Conservation (phyloP, 30 jellyfish, hydroid and myxozoan genomes). For the Hydractinia echinata region DNA sequence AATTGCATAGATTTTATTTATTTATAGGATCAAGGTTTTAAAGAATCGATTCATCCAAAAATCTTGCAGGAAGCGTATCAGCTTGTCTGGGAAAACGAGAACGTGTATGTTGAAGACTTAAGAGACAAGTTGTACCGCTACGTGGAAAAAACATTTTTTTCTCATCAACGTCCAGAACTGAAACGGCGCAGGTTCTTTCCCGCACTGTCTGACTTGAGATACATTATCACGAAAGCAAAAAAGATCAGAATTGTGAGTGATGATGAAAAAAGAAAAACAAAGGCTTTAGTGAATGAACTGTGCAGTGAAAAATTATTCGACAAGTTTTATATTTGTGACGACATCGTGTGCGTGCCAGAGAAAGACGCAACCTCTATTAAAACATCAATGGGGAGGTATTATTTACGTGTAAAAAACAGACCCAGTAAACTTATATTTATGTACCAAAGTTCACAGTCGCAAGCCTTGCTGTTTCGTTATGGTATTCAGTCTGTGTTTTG, state of each 20-base stretch:
- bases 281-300: neutral
- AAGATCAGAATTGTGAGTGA: neutral
- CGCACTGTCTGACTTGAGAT: neutral
- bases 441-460: neutral
- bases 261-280: neutral
- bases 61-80: neutral
- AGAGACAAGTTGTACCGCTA: neutral
- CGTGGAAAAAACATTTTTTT: neutral
- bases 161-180: neutral
- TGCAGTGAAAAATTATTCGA: neutral
- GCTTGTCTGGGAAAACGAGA: neutral
- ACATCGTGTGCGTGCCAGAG: neutral
- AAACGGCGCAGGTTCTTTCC: slow-evolving; percentile 1
- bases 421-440: neutral
- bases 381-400: neutral
- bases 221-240: slow-evolving; percentile 6
- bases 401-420: neutral
- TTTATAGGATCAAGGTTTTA: neutral
- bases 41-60: neutral
- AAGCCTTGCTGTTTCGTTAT: slow-evolving; percentile 8
- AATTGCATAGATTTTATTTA: too few relatives aligned
- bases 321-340: slow-evolving; percentile 1
- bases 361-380: neutral
- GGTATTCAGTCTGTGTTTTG: neutral
- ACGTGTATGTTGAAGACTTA: neutral